A percentile compares a stretch with the other conserved stretches of the same genome.
phyloP scores from a whole-genome alignment of 2,797 vertebrate genomes.

The Novumbra hubbsi region DNA sequence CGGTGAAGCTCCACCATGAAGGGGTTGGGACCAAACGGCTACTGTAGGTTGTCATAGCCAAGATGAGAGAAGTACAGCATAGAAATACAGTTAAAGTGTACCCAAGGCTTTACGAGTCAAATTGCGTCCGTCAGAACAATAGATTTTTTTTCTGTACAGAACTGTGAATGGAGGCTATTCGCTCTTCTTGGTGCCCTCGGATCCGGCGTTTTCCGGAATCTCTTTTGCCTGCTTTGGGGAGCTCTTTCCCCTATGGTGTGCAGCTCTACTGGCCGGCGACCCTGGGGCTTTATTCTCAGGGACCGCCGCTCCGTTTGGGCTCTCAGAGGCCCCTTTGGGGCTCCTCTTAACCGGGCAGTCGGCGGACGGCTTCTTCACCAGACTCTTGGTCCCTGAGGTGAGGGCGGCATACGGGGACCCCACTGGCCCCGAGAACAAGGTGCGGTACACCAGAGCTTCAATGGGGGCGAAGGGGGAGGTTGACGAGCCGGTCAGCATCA shows the following conservation, averaged over 20 bases:
- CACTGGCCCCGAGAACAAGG: slow-evolving; percentile 76
- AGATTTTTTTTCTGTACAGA: background rate
- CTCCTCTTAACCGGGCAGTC: slow-evolving; percentile 18
- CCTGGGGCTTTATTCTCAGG: background rate
- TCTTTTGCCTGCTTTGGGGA: slow-evolving; percentile 46
- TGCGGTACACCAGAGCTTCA: slow-evolving; percentile 76
- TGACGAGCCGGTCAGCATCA: slow-evolving; percentile 81
- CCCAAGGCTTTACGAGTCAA: background rate
- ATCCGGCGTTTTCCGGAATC: slow-evolving; percentile 23
- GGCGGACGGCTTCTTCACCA: background rate
- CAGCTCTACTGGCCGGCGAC: background rate
- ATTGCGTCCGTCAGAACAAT: background rate
- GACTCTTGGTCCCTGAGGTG: slow-evolving; percentile 36
- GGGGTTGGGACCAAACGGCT: background rate
- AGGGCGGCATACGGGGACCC: slow-evolving; percentile 56
- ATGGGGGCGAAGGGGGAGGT: slow-evolving; percentile 75
- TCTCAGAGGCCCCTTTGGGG: slow-evolving; percentile 11
- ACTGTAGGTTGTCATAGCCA: background rate
- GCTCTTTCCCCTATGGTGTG: background rate
- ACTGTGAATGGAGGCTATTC: slow-evolving; percentile 36
- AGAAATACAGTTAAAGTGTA: background rate
- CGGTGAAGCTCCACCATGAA: background rate
- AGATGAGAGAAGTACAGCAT: background rate
- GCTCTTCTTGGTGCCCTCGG: slow-evolving; percentile 56
- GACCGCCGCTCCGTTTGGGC: slow-evolving; percentile 21